Percentiles rank a stretch among this genome's conserved stretches.
Evolutionary conservation across 2,113 vertebrate species (phyloP).

Genomic region (Origma solitaria): DNA sequence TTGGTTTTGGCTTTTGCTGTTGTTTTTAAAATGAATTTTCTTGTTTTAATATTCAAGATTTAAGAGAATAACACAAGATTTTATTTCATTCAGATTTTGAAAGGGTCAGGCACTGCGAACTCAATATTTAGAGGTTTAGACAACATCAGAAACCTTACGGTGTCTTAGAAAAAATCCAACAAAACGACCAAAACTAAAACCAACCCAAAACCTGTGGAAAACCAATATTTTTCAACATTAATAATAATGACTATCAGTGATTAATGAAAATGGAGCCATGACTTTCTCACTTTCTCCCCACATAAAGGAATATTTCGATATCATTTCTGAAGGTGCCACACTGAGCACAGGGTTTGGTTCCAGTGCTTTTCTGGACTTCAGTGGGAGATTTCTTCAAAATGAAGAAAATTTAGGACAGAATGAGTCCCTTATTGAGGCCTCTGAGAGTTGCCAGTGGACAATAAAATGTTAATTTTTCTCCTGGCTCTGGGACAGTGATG

Average conservation of each 20-base stretch:
- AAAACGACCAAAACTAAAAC: background rate
- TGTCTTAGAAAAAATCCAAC: background rate
- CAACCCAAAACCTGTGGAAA: background rate
- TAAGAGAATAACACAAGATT: background rate
- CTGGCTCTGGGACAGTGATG: background rate
- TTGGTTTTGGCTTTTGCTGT: rapidly evolving
- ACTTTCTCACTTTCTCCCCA: background rate
- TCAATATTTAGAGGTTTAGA: background rate
- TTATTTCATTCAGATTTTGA: background rate
- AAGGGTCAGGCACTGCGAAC: background rate
- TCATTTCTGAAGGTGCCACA: background rate
- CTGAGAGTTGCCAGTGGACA: background rate
- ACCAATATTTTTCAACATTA: background rate
- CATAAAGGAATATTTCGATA: background rate
- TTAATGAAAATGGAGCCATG: background rate
- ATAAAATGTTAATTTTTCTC: background rate
- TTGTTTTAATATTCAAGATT: background rate
- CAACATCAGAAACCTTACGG: background rate
- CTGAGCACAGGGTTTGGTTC: background rate
- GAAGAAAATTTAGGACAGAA: background rate
- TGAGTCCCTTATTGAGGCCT: background rate
- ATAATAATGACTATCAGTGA: background rate
- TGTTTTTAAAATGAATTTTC: background rate
- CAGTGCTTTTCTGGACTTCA: background rate
- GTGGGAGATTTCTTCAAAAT: background rate